A percentile compares a stretch with the other conserved stretches of the same genome.
Conservation (phyloP, 2,797 vertebrate species). For the Emys orbicularis region DNA sequence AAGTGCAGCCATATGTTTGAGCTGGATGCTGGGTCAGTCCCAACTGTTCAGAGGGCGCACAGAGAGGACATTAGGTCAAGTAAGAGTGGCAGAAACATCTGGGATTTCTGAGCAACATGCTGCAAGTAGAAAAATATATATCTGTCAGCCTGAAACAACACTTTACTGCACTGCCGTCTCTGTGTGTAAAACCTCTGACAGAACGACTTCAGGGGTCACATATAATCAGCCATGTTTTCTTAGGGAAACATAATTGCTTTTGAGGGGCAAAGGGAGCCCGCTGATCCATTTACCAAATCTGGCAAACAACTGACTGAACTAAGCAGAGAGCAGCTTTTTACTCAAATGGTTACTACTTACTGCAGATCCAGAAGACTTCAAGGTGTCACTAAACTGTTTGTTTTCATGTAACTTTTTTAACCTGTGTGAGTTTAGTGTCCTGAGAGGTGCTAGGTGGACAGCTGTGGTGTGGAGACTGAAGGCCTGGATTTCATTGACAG, state of each 20-base stretch:
- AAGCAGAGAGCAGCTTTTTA: background rate
- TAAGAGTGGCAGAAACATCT: constrained; percentile 4
- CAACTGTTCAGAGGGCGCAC: background rate
- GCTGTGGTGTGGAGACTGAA: background rate
- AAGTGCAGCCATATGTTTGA: background rate
- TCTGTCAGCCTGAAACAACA: background rate
- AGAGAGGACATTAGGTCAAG: constrained; percentile 5
- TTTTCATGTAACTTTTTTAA: background rate
- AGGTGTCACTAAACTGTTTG: background rate
- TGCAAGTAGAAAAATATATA: background rate
- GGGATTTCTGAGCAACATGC: constrained; percentile 21
- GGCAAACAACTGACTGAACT: background rate
- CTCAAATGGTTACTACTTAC: background rate
- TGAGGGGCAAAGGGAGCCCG: background rate
- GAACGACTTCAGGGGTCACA: constrained; percentile 13
- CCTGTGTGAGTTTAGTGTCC: background rate
- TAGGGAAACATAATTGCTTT: constrained; percentile 4
- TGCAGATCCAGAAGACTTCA: background rate
- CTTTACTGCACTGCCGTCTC: background rate
- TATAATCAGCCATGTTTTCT: background rate
- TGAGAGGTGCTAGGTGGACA: background rate
- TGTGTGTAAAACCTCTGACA: background rate
- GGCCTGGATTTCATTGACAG: background rate
- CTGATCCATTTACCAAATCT: background rate
- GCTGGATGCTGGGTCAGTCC: background rate